Evolutionary conservation across 1,140 invertebrate species (phyloP), one percentile per base, ranked within the genome.

Genomic region (Pectinophora gossypiella): DNA sequence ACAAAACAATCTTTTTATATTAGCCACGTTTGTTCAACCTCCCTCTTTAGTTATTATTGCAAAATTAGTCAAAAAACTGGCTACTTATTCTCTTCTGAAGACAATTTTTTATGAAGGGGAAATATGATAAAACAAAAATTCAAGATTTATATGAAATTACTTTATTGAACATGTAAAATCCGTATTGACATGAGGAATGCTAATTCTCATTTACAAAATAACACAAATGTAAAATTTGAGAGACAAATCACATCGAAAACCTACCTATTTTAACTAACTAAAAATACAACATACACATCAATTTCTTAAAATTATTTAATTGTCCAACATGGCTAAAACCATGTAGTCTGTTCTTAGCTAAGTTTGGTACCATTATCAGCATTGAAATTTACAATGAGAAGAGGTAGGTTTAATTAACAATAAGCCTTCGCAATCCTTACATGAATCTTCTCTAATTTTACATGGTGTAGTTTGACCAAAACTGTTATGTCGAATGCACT

Each of bases 131-230:
- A n/a, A 32, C n/a, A 32, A 32, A 32, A 32, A 32, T 4, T 32
- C 9, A 7, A 13, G 15, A 2, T 79, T 87, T 86, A 87, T 88
- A 89, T 82, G 87, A 89, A 89, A 88, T 89, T 88, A 87, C 79
- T 88, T 88, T 87, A 85, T 88, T 89, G 86, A 89, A 89, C 83
- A 88, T 89, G 85, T 89, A 88, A 89, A 88, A 87, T 82, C 84
- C 83, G 73, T 87, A 83, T 88, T 83, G 87, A 89, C 85, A 87
- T 83, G 85, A 88, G 87, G 87, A 89, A 89, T 89, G 87, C 85
- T 89, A 87, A 77, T 87, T 82, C 83, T 85, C 81, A 87, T 86
- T 85, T 84, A 87, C 74, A 89, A 85, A 87, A 86, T 85, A 89
- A 89, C 85, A 87, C 81, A 85, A 84, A 88, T 87, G 82, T 86